Percentiles rank a stretch among this genome's conserved stretches.
These are phyloP conservation scores for Acrobasis suavella DNA, from an alignment of 2,888 invertebrate species.

Conservation along the genomic window DNA sequence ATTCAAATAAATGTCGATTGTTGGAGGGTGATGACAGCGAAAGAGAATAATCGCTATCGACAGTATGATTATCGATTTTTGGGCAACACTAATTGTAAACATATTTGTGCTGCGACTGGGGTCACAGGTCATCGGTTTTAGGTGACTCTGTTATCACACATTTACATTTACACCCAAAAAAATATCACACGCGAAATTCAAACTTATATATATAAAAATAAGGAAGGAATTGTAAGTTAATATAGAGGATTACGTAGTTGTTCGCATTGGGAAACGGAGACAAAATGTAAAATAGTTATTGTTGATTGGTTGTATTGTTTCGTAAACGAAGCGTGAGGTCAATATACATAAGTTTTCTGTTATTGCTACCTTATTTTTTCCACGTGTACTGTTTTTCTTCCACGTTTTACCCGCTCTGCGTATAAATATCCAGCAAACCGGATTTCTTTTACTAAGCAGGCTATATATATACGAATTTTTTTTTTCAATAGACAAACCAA, in stretches of 20 bases:
- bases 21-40: too few species aligned
- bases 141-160: constrained; percentile 23
- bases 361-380: not conserved
- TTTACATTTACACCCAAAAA: constrained; percentile 18
- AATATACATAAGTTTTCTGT: not conserved
- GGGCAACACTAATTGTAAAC: constrained; percentile 13
- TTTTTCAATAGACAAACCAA: too few species aligned
- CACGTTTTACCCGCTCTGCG: too few species aligned
- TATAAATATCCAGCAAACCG: too few species aligned
- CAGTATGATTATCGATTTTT: too few species aligned
- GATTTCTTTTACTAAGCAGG: too few species aligned
- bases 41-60: too few species aligned
- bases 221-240: not conserved
- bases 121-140: constrained; percentile 21
- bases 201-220: not conserved
- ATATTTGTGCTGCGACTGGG: constrained; percentile 17
- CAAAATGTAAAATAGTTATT: constrained; percentile 13
- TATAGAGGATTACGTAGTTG: not conserved
- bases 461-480: too few species aligned
- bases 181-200: not conserved
- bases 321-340: not conserved
- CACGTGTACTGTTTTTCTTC: too few species aligned
- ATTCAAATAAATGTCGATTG: too few species aligned
- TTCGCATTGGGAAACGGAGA: constrained; percentile 12
- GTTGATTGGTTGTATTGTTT: constrained; percentile 19